Evolutionary conservation across 2,797 vertebrate species (phyloP), one percentile per base, ranked within the genome.

Genomic region (Ctenopoma kingsleyae): DNA sequence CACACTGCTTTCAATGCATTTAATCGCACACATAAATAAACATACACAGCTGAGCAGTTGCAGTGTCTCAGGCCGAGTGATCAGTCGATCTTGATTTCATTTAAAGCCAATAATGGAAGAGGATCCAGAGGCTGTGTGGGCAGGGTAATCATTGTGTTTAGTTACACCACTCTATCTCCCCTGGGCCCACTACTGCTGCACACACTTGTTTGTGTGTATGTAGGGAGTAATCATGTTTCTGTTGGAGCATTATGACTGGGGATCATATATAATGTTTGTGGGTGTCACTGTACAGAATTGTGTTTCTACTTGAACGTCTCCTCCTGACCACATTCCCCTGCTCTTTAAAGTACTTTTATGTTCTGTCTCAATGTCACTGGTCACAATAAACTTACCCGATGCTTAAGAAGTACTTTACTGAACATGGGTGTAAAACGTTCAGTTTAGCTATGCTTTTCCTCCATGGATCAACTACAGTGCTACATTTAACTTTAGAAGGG

Each of bases 111-210:
- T 89, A 88, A 78, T 61, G 60, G 79, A 74, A 71, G 50, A 60
- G 15, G 71, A 78, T 81, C 74, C 62, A 78, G 76, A 48, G 47
- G 38, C 66, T 38, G 57, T 43, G 81, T 49, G 69, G 71, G 74
- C 32, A 20, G n/a, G 46, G 55, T 76, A 78, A 88, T 87, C 78
- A 82, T 52, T 80, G 71, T 79, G 72, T 86, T 86, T 86, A 81
- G 82, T 81, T 68, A 82, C 79, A 67, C 53, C 67, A 13, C 66
- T 44, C 40, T 44, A 41, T 78, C 57, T 83, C 82, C 79, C 51
- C 27, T 48, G 75, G 55, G 71, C 63, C 27, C 50, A 52, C 49
- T 38, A 10, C 19, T 59, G 74, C 38, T 16, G 20, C 55, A 54
- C 55, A 48, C 71, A 67, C 55, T 46, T 47, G 32, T 25, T 23